A percentile compares a stretch with the other conserved stretches of the same genome.
Conservation (phyloP, 2,888 invertebrate genomes). For the Andricus curvator region DNA sequence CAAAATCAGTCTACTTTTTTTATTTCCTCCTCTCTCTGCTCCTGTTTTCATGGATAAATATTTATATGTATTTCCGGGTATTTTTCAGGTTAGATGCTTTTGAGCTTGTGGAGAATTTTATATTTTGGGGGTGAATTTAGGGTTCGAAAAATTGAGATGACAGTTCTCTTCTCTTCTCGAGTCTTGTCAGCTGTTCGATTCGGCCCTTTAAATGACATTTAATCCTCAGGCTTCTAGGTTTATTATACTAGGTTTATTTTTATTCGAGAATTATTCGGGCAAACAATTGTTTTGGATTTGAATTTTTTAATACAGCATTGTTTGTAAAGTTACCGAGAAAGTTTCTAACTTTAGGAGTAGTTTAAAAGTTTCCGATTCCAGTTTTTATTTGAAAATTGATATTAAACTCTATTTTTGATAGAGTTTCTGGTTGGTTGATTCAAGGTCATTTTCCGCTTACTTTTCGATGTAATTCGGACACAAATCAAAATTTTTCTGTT, state of each 20-base stretch:
- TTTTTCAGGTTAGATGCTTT: background rate
- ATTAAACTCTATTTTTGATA: background rate
- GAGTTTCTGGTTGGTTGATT: background rate
- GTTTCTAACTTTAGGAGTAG: too few relatives aligned
- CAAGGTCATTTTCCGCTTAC: background rate
- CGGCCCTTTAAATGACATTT: background rate
- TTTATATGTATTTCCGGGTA: conserved; percentile 45
- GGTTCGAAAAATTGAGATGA: background rate
- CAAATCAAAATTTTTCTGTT: background rate
- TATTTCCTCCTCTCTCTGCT: background rate
- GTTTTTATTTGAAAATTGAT: background rate
- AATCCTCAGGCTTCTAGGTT: background rate
- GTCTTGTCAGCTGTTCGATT: conserved; percentile 5
- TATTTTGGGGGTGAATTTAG: background rate
- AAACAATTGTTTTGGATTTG: background rate
- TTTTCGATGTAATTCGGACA: background rate
- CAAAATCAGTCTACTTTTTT: conserved; percentile 42
- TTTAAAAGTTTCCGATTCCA: background rate
- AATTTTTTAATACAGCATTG: background rate
- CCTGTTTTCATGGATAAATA: conserved; percentile 38
- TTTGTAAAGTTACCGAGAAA: background rate
- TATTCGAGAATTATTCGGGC: background rate
- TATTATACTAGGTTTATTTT: background rate
- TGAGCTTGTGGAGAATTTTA: background rate
- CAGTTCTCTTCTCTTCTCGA: background rate